Evolutionary conservation across 2,797 vertebrate genomes (phyloP).

Genomic region (Meriones psammophilus): DNA sequence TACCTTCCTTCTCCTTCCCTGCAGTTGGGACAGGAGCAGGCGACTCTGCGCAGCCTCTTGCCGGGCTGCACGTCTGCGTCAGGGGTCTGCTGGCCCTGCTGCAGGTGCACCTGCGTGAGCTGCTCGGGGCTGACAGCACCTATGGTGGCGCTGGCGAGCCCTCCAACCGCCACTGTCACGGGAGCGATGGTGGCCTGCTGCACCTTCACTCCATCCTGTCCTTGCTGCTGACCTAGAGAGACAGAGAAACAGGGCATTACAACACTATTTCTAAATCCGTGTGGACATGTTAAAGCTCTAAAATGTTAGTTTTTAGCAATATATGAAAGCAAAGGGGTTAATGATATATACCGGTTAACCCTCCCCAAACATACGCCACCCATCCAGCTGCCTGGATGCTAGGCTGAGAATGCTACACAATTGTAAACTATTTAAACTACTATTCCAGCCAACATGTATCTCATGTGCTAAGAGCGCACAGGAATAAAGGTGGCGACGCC

Average conservation of each 20-base stretch:
- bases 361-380: slow-evolving; percentile 53
- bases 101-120: slow-evolving; percentile 93
- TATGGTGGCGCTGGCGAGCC: slow-evolving; percentile 94
- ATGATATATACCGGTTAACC: background rate
- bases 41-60: slow-evolving; percentile 97
- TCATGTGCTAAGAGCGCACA: slow-evolving; percentile 44
- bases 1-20: slow-evolving; percentile 99
- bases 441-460: slow-evolving; percentile 52
- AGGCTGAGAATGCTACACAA: slow-evolving; percentile 53
- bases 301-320: slow-evolving; percentile 4
- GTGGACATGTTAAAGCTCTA: slow-evolving; percentile 55
- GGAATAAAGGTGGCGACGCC: background rate
- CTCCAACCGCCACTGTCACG: slow-evolving; percentile 96
- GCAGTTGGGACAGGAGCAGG: slow-evolving; percentile 99
- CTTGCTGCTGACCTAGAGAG: slow-evolving; percentile 95
- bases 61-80: slow-evolving; percentile 97
- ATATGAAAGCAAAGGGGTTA: slow-evolving; percentile 17
- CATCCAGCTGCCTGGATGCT: background rate
- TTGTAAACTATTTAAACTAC: slow-evolving; percentile 37
- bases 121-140: slow-evolving; percentile 96
- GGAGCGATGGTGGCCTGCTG: slow-evolving; percentile 95
- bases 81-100: slow-evolving; percentile 95
- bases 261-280: slow-evolving; percentile 6
- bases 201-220: slow-evolving; percentile 95
- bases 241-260: slow-evolving; percentile 46